Conservation (phyloP, 2,797 vertebrate genomes). For the Pagetopsis macropterus region DNA sequence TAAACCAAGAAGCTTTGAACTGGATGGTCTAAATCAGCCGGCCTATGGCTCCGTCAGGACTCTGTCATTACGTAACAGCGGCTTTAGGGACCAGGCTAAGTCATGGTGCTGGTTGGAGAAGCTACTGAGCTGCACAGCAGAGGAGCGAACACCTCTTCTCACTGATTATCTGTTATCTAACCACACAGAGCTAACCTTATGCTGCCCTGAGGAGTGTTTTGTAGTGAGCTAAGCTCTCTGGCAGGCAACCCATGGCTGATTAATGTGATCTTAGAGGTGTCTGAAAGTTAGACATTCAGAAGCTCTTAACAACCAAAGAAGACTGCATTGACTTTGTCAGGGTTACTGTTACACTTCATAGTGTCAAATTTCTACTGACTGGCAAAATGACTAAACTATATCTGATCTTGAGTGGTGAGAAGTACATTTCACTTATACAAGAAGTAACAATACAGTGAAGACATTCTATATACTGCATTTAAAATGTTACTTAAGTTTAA, state of each 20-base stretch:
- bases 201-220: conserved; percentile 29
- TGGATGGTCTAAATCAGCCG: conserved; percentile 61
- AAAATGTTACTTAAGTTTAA: no score
- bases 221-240: conserved; percentile 46
- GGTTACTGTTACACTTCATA: neutral
- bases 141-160: conserved; percentile 57
- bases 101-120: conserved; percentile 53
- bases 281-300: neutral
- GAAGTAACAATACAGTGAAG: no score
- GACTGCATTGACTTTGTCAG: neutral
- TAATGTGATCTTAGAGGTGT: conserved; percentile 18
- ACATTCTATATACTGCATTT: no score
- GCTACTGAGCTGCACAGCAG: conserved; percentile 43
- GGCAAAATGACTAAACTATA: neutral
- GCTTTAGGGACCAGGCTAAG: conserved; percentile 74
- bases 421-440: no score
- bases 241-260: conserved; percentile 5
- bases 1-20: conserved; percentile 66
- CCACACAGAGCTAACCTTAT: conserved; percentile 48
- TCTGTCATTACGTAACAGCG: conserved; percentile 75
- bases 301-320: neutral
- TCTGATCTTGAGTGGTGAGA: neutral
- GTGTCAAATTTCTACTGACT: neutral
- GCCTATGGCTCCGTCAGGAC: conserved; percentile 71
- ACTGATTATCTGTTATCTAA: conserved; percentile 84